Evolutionary conservation across 23 tunicate genomes (phyloP), one percentile per base, ranked within the genome.

Genomic region (Ascidia mentula): DNA sequence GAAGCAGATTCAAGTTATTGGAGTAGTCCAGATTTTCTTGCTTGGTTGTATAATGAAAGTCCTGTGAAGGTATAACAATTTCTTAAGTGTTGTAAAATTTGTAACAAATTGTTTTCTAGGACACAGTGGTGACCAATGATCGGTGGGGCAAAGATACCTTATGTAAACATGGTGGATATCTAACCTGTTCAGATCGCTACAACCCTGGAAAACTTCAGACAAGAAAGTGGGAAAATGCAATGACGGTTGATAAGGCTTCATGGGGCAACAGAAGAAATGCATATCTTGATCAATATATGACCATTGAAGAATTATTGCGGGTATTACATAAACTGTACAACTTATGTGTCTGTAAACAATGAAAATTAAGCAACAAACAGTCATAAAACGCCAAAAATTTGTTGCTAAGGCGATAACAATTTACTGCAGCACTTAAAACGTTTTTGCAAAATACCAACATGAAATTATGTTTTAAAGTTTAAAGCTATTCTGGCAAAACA

Each of bases 221-320:
- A 22, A 79, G 82, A 38, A 89, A 89, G 40, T 89, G 88, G 88
- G 95, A 89, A 46, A 89, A 89, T 46, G 76, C 84, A 24, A 76
- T 84, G 76, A 89, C 95, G 38, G 84, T 84, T 60, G 95, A 89
- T 40, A 53, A 24, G 40, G 75, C 32, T 3, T 89, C 95, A 7
- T 89, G 95, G 95, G 95, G 95, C 31, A 83, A 38, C 78, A 45
- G 95, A 33, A 80, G 95, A 24, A 89, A 89, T 72, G 95, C 84
- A 0, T 79, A 72, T 9, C 60, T 82, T 0, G 24, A 46, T 26
- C 75, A 69, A n/a, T 90, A 84, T 45, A 36, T 71, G 20, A 60
- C 89, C 0, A 84, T 90, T 4, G 89, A 90, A 38, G 78, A 85
- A 6, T 24, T 90, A 24, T 59, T 90, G 7, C 89, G 85, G 85